Percentiles rank a stretch among this genome's conserved stretches.
phyloP scores from a whole-genome alignment of 2,888 invertebrate genomes.

The Crocallis elinguaria region DNA sequence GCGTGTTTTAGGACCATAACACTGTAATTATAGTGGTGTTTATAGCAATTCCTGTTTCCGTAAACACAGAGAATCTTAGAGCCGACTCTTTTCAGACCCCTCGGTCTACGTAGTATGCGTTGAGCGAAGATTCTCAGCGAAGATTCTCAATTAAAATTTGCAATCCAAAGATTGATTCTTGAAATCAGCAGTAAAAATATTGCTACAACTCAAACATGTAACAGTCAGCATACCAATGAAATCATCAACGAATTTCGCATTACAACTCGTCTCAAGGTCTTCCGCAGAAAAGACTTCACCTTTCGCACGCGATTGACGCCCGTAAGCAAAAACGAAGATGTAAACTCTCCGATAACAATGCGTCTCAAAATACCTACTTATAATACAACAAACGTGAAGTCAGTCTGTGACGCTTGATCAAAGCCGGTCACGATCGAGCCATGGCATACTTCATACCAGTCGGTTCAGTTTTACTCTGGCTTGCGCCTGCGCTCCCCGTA shows the following conservation, averaged over 20 bases:
- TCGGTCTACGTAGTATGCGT: too few species aligned
- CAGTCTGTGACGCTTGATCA: conserved; percentile 46
- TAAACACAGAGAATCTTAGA: too few species aligned
- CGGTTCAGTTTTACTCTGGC: conserved; percentile 76
- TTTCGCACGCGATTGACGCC: conserved; percentile 23
- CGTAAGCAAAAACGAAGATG: conserved; percentile 39
- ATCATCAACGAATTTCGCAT: conserved; percentile 1
- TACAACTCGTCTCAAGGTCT: conserved; percentile 5
- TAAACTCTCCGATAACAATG: conserved; percentile 43
- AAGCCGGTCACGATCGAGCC: conserved; percentile 57
- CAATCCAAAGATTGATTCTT: too few species aligned
- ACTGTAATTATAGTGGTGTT: too few species aligned
- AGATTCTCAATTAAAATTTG: too few species aligned
- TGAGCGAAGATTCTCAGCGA: too few species aligned
- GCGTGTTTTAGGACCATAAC: too few species aligned
- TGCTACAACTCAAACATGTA: too few species aligned
- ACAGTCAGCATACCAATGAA: too few species aligned
- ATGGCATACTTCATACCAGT: conserved; percentile 71
- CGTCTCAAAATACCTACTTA: conserved; percentile 27
- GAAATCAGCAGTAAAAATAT: too few species aligned
- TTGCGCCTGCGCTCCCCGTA: conserved; percentile 66
- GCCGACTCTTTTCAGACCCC: too few species aligned
- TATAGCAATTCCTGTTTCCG: too few species aligned
- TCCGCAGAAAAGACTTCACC: conserved; percentile 4
- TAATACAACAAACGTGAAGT: conserved; percentile 35